Conservation (phyloP, 2,888 invertebrate genomes). For the Caenorhabditis auriculariae region DNA sequence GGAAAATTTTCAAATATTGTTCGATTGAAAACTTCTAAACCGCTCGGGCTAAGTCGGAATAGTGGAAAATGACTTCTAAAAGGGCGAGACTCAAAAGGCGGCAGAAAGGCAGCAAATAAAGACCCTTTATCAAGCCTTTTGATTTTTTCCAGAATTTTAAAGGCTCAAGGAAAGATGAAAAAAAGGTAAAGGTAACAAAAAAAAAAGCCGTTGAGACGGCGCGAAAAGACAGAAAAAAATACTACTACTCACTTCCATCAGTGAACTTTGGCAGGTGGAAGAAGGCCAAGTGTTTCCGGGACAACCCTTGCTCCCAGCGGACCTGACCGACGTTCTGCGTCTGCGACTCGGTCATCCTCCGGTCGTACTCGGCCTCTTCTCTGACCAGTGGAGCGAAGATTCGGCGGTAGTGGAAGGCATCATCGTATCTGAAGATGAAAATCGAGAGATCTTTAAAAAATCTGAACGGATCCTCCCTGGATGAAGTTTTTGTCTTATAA, state of each 20-base stretch:
- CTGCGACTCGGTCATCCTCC: slow-evolving; percentile 93
- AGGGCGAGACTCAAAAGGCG: too few species aligned
- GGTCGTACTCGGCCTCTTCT: slow-evolving; percentile 96
- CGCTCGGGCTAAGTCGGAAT: too few species aligned
- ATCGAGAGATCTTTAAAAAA: slow-evolving; percentile 67
- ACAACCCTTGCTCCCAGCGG: slow-evolving; percentile 96
- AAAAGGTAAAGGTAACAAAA: neutral
- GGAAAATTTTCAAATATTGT: neutral
- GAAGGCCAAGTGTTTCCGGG: slow-evolving; percentile 95
- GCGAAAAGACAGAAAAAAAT: neutral
- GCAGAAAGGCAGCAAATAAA: too few species aligned
- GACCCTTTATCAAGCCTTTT: too few species aligned
- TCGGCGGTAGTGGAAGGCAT: slow-evolving; percentile 98
- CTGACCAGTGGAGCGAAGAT: slow-evolving; percentile 95
- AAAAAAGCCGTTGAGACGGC: neutral
- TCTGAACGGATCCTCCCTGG: too few species aligned
- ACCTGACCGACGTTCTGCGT: slow-evolving; percentile 86
- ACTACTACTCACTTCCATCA: slow-evolving; percentile 70
- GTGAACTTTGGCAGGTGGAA: slow-evolving; percentile 95
- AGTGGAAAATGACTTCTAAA: too few species aligned
- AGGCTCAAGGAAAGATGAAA: too few species aligned
- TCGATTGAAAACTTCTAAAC: too few species aligned
- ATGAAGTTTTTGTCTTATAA: too few species aligned
- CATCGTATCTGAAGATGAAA: slow-evolving; percentile 75
- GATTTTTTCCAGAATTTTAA: too few species aligned